A percentile compares a stretch with the other conserved stretches of the same genome.
Evolutionary conservation across 2,113 vertebrate species (phyloP).

Genomic region (Bos indicus): DNA sequence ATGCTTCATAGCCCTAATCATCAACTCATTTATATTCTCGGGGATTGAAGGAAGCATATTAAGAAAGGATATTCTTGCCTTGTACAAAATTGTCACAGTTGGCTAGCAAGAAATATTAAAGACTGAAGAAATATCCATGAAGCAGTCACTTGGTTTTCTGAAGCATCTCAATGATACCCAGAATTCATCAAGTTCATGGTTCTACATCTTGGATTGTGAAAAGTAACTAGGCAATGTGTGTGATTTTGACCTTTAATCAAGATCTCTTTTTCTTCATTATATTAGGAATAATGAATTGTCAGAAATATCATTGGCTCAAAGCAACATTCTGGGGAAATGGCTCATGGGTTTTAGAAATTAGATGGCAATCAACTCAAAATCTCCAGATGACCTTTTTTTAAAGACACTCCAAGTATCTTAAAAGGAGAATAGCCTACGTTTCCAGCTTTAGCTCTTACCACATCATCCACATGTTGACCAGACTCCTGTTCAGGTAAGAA

Average conservation of each 20-base stretch:
- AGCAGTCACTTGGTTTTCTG: conserved; percentile 48
- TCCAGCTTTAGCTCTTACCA: conserved; percentile 20
- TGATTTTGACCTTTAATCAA: conserved; percentile 29
- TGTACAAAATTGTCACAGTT: conserved; percentile 47
- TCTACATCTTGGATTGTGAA: conserved; percentile 32
- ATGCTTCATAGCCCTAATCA: conserved; percentile 49
- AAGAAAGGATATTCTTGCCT: conserved; percentile 42
- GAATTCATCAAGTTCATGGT: conserved; percentile 54
- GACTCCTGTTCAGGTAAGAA: not conserved
- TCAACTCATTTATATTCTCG: conserved; percentile 53
- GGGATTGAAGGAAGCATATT: conserved; percentile 41
- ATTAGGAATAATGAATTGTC: conserved; percentile 48
- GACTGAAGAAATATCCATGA: conserved; percentile 38
- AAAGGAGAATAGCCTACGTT: not conserved
- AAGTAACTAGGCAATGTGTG: not conserved
- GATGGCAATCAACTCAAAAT: conserved; percentile 27
- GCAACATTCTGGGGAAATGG: conserved; percentile 31
- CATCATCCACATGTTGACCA: not conserved
- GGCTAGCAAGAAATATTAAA: conserved; percentile 53
- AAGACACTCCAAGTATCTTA: not conserved
- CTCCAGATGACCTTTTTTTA: not conserved
- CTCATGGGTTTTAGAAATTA: conserved; percentile 35
- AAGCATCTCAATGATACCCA: conserved; percentile 33
- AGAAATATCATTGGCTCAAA: conserved; percentile 33
- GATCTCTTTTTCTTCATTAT: conserved; percentile 8